These are phyloP conservation scores for Nycteola revayana DNA, from an alignment of 2,888 invertebrate species.

Conservation along the genomic window DNA sequence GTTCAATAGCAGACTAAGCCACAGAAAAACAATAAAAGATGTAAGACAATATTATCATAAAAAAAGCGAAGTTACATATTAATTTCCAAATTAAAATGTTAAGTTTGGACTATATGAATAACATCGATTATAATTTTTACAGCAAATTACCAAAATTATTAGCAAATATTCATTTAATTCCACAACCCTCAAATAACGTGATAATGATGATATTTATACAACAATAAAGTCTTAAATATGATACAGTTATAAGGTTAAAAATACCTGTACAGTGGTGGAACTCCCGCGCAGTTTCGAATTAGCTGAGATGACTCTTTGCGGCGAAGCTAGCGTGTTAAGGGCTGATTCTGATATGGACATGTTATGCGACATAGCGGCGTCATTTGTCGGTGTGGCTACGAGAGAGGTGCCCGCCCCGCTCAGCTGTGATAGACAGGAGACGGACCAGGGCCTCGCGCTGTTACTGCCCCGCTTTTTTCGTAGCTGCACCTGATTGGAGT, in stretches of 20 bases:
- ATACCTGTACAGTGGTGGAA: slow-evolving; percentile 75
- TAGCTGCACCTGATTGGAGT: slow-evolving; percentile 79
- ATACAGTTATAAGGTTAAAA: no score
- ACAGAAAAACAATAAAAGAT: no score
- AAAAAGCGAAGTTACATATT: no score
- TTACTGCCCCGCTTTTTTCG: slow-evolving; percentile 82
- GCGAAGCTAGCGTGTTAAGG: slow-evolving; percentile 86
- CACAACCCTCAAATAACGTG: no score
- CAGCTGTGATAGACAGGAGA: slow-evolving; percentile 91
- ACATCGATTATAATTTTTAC: no score
- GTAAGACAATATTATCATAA: no score
- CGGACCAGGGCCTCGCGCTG: slow-evolving; percentile 91
- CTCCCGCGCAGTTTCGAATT: slow-evolving; percentile 72
- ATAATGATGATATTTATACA: no score
- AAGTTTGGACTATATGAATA: no score
- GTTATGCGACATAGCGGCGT: slow-evolving; percentile 76
- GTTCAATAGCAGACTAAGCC: no score
- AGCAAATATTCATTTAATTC: not conserved
- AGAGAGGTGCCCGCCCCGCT: slow-evolving; percentile 75
- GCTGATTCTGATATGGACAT: slow-evolving; percentile 96
- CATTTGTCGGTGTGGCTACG: slow-evolving; percentile 62
- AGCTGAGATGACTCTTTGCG: slow-evolving; percentile 67
- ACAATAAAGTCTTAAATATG: no score
- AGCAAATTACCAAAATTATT: no score
- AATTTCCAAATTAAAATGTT: no score